Percentiles rank a stretch among this genome's conserved stretches.
Evolutionary conservation across 2,113 vertebrate species (phyloP).

Genomic region (Mormyrus iriodes): DNA sequence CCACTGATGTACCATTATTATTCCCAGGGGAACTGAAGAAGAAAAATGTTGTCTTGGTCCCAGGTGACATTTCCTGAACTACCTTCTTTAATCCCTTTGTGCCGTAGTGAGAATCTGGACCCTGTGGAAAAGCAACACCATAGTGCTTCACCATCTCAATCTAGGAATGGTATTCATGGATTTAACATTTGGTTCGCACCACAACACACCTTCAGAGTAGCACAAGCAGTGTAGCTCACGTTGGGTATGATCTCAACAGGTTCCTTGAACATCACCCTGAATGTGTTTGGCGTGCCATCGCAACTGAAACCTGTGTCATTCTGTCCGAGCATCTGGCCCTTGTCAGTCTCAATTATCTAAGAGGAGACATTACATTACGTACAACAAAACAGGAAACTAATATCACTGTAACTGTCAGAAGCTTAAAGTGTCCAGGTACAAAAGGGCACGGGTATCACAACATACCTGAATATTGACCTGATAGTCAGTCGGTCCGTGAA

Average conservation of each 20-base stretch:
- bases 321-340: constrained; percentile 80
- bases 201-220: constrained; percentile 75
- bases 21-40: constrained; percentile 86
- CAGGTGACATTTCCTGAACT: constrained; percentile 70
- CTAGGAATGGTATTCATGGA: background rate
- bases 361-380: background rate
- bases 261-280: constrained; percentile 93
- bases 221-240: constrained; percentile 86
- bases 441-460: background rate
- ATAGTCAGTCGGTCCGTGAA: constrained; percentile 90
- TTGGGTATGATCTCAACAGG: constrained; percentile 85
- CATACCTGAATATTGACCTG: constrained; percentile 94
- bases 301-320: constrained; percentile 91
- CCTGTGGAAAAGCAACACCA: constrained; percentile 51
- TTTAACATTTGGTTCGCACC: background rate
- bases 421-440: background rate
- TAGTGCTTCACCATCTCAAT: background rate
- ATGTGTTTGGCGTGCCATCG: constrained; percentile 81
- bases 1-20: constrained; percentile 91
- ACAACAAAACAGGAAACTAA: background rate
- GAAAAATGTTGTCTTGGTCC: constrained; percentile 84
- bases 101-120: constrained; percentile 89
- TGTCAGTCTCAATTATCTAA: constrained; percentile 88
- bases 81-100: constrained; percentile 90
- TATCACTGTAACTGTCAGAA: background rate